Evolutionary conservation across 2,113 vertebrate genomes (phyloP).

Genomic region (Hydrolagus affinis): DNA sequence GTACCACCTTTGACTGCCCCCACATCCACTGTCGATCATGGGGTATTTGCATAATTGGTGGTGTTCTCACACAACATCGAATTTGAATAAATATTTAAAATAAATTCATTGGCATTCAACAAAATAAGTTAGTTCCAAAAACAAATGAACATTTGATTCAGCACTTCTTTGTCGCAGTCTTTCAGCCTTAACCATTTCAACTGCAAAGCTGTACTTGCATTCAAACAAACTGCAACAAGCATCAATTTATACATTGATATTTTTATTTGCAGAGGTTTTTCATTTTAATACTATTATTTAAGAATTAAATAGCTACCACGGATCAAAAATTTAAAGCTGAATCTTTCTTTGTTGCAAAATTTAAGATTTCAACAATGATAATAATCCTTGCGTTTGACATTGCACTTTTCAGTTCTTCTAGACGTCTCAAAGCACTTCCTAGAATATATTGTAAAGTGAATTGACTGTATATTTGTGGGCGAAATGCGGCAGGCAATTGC

Average conservation of each 20-base stretch:
- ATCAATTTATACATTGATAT: neutral
- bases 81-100: neutral
- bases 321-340: neutral
- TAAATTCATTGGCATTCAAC: neutral
- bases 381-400: no score
- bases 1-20: constrained; percentile 10
- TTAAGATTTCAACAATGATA: no score
- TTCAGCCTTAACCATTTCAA: neutral
- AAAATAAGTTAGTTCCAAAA: neutral
- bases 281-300: neutral
- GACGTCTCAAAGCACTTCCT: no score
- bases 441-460: no score
- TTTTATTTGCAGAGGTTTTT: neutral
- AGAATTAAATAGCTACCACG: neutral
- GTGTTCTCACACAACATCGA: neutral
- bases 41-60: constrained; percentile 19
- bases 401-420: no score
- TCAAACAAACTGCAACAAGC: neutral
- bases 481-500: no score
- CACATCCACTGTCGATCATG: constrained; percentile 4
- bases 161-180: neutral
- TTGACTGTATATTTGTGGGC: no score
- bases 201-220: neutral
- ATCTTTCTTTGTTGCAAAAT: no score
- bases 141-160: constrained; percentile 3